These are phyloP conservation scores for Gallinago solitaria DNA, from an alignment of 2,797 vertebrate species.

Conservation along the genomic window DNA sequence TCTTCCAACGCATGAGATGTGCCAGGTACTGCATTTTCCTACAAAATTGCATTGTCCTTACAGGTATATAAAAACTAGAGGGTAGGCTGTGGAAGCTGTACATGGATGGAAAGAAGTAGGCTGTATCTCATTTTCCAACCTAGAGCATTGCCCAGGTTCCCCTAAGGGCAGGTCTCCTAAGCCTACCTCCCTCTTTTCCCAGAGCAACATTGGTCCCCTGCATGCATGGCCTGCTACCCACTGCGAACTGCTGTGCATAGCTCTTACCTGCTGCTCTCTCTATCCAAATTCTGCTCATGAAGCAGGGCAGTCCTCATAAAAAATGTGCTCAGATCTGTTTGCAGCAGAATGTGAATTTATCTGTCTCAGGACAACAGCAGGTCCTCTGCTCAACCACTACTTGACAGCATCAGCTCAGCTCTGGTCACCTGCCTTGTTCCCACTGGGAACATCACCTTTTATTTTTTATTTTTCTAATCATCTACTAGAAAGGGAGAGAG, in stretches of 20 bases:
- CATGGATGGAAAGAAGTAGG: not conserved
- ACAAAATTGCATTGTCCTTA: not conserved
- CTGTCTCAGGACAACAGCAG: no score
- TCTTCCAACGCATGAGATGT: not conserved
- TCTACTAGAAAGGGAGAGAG: not conserved
- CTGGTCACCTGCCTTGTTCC: not conserved
- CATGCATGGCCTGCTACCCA: rapidly evolving
- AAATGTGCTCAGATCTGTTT: not conserved
- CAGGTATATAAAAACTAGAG: not conserved
- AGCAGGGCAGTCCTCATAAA: not conserved
- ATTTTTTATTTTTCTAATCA: not conserved
- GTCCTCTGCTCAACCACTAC: not conserved
- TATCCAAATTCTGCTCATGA: not conserved
- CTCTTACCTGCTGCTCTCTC: not conserved
- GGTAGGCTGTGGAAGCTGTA: not conserved
- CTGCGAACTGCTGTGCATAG: rapidly evolving
- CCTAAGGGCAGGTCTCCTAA: not conserved
- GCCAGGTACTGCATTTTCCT: not conserved
- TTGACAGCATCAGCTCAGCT: not conserved
- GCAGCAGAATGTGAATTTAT: not conserved
- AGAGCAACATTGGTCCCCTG: not conserved
- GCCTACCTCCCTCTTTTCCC: not conserved
- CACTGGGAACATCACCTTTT: not conserved
- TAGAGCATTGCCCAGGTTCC: not conserved
- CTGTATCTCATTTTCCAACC: not conserved